These are phyloP conservation scores for Phenganax stokvisi DNA, from an alignment of 92 coral and sea anemone genomes.

Conservation along the genomic window DNA sequence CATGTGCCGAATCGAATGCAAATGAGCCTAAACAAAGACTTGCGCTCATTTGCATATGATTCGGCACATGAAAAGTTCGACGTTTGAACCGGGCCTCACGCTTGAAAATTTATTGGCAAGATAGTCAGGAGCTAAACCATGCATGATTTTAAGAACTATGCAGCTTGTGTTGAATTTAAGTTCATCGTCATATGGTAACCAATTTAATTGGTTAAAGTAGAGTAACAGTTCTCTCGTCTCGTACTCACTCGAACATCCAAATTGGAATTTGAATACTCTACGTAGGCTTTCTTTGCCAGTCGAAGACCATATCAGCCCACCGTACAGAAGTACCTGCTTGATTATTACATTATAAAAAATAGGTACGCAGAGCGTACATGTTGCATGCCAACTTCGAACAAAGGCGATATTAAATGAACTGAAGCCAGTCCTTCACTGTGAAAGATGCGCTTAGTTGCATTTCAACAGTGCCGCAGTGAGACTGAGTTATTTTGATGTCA, in stretches of 20 bases:
- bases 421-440: too few species aligned
- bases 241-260: constrained; percentile 26
- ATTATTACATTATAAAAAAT: constrained; percentile 24
- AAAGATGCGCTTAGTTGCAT: too few species aligned
- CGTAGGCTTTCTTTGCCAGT: constrained; percentile 26
- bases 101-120: constrained; percentile 34
- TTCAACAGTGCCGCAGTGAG: too few species aligned
- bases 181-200: constrained; percentile 46
- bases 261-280: constrained; percentile 27
- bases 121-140: constrained; percentile 40
- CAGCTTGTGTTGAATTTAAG: constrained; percentile 34
- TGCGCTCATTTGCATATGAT: too few species aligned
- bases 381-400: too few species aligned
- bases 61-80: too few species aligned
- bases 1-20: too few species aligned
- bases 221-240: constrained; percentile 49
- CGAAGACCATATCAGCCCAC: constrained; percentile 38
- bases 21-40: too few species aligned
- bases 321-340: constrained; percentile 34
- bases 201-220: constrained; percentile 16
- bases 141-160: constrained; percentile 37
- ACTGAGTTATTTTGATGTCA: too few species aligned
- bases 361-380: too few species aligned
- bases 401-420: too few species aligned
- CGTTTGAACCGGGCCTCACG: constrained; percentile 4